Evolutionary conservation across 2,113 vertebrate genomes (phyloP).

Genomic region (Piaya cayana): DNA sequence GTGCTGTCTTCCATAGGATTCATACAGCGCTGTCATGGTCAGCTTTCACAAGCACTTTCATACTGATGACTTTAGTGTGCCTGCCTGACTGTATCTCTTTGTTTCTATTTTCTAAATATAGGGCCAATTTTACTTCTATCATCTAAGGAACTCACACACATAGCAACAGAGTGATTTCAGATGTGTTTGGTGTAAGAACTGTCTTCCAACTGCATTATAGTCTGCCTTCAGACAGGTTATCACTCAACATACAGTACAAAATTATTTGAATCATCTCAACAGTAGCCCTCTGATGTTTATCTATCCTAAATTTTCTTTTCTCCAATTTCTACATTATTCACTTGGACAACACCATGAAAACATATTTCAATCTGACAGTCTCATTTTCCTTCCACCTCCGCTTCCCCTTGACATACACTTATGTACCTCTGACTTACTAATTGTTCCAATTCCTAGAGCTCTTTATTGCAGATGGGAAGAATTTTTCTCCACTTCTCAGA

Average conservation of each 20-base stretch:
- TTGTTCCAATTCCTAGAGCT: background rate
- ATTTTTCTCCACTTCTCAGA: background rate
- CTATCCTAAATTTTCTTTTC: background rate
- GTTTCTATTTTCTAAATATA: conserved; percentile 37
- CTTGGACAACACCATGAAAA: background rate
- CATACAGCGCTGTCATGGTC: rapidly evolving
- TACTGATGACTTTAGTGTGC: background rate
- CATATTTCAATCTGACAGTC: background rate
- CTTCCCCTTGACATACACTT: background rate
- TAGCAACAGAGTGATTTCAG: background rate
- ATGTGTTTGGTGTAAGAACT: background rate
- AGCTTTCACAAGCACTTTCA: background rate
- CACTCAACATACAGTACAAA: background rate
- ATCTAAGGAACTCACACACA: background rate
- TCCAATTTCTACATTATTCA: background rate
- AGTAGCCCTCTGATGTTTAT: background rate
- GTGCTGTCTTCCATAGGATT: background rate
- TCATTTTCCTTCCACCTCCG: rapidly evolving
- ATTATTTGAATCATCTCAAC: background rate
- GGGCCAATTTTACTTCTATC: background rate
- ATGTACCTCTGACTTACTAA: background rate
- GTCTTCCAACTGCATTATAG: background rate
- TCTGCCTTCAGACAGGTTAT: background rate
- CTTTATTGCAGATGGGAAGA: background rate
- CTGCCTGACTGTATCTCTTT: background rate